A percentile compares a stretch with the other conserved stretches of the same genome.
Conservation (phyloP, 2,888 invertebrate genomes). For the Parelbella ahira region DNA sequence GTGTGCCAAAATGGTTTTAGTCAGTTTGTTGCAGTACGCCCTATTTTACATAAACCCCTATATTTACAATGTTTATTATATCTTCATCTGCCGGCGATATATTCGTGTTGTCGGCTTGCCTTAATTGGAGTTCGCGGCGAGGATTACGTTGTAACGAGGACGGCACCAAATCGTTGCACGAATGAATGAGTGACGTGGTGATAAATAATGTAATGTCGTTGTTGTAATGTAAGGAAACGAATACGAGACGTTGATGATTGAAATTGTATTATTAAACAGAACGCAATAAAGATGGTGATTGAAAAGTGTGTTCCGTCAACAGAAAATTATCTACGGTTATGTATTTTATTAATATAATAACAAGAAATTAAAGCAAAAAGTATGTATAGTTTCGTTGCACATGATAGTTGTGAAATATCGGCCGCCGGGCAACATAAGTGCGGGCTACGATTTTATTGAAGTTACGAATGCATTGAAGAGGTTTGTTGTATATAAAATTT, state of each 20-base stretch:
- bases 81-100: too few relatives aligned
- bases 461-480: conserved; percentile 22
- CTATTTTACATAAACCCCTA: background rate
- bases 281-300: conserved; percentile 19
- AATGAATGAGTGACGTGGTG: background rate
- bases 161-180: too few relatives aligned
- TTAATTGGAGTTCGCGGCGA: conserved; percentile 1
- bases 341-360: conserved; percentile 16
- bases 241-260: conserved; percentile 8
- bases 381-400: conserved; percentile 23
- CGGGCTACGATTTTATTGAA: conserved; percentile 21
- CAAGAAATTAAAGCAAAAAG: conserved; percentile 20
- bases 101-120: conserved; percentile 1
- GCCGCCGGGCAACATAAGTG: conserved; percentile 8
- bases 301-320: conserved; percentile 21
- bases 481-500: conserved; percentile 25
- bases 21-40: too few relatives aligned
- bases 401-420: conserved; percentile 22
- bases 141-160: background rate
- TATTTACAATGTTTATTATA: conserved; percentile 3
- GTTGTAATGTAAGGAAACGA: conserved; percentile 14
- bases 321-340: conserved; percentile 19
- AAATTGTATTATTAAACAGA: conserved; percentile 16
- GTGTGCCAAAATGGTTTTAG: conserved; percentile 23
- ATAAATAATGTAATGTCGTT: conserved; percentile 9